phyloP scores from a whole-genome alignment of 2,113 vertebrate species.

The Archilochus colubris region DNA sequence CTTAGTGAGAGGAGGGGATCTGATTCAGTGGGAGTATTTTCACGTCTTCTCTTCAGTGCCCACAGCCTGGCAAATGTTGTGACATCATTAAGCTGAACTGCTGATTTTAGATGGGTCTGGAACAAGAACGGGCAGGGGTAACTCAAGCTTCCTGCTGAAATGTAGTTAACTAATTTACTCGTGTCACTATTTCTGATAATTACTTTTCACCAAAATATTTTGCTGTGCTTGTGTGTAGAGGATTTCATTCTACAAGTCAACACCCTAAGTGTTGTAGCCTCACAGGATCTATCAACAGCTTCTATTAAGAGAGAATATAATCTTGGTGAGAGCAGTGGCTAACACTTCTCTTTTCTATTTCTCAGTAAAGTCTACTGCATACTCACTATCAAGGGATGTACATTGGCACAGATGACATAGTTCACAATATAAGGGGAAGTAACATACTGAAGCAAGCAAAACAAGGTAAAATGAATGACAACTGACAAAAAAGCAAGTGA shows the following conservation, averaged over 20 bases:
- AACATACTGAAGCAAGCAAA: conserved; percentile 74
- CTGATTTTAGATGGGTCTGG: conserved; percentile 78
- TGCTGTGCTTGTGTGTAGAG: conserved; percentile 82
- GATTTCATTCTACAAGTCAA: conserved; percentile 84
- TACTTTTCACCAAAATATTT: conserved; percentile 91
- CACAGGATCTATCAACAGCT: conserved; percentile 82
- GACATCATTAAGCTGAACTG: conserved; percentile 82
- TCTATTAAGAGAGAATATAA: conserved; percentile 81
- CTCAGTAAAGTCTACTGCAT: conserved; percentile 78
- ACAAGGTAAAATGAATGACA: conserved; percentile 76
- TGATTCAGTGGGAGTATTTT: conserved; percentile 71
- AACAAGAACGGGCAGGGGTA: conserved; percentile 79
- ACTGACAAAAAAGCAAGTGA: conserved; percentile 74
- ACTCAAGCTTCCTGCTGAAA: conserved; percentile 79
- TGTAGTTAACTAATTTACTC: conserved; percentile 79
- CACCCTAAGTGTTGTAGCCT: conserved; percentile 78
- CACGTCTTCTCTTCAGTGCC: conserved; percentile 77
- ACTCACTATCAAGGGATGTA: conserved; percentile 67
- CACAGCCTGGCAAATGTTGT: conserved; percentile 81
- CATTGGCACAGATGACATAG: conserved; percentile 73
- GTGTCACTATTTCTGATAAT: conserved; percentile 85
- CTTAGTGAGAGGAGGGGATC: conserved; percentile 71
- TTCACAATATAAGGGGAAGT: conserved; percentile 71
- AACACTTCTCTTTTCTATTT: conserved; percentile 77
- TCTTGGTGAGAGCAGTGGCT: conserved; percentile 78